Evolutionary conservation across 1,140 invertebrate species (phyloP).

Genomic region (Tribolium madens): DNA sequence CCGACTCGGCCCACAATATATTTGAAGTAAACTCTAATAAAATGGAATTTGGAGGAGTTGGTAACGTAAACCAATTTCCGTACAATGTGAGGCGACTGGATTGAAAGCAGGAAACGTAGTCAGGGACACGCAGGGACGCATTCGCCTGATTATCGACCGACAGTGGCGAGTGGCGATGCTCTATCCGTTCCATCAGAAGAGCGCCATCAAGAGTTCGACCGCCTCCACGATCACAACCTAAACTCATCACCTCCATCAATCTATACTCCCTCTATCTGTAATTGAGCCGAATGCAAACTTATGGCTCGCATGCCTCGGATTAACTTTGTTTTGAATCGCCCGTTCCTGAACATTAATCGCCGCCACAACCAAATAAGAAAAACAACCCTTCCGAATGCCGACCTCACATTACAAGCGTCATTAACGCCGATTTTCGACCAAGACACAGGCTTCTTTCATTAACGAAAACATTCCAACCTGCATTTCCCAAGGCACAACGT

Average conservation of each 20-base stretch:
- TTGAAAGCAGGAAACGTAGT: conserved; percentile 50
- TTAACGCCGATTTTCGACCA: conserved; percentile 20
- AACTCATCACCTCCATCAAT: conserved; percentile 35
- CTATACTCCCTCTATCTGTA: conserved; percentile 24
- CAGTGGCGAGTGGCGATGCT: conserved; percentile 40
- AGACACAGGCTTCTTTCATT: conserved; percentile 20
- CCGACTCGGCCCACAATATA: conserved; percentile 26
- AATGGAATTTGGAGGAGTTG: conserved; percentile 49
- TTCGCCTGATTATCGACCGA: conserved; percentile 45
- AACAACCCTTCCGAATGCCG: conserved; percentile 8
- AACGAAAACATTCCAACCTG: background rate
- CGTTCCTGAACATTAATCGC: background rate
- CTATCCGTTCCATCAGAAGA: conserved; percentile 43
- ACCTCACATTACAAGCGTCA: background rate
- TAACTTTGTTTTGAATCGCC: conserved; percentile 21
- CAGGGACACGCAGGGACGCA: conserved; percentile 45
- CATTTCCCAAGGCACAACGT: too few relatives aligned
- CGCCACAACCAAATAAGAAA: conserved; percentile 19
- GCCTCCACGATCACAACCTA: conserved; percentile 21
- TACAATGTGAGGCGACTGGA: conserved; percentile 46
- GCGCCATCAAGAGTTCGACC: conserved; percentile 40
- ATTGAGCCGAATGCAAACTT: conserved; percentile 32
- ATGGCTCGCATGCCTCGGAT: conserved; percentile 7
- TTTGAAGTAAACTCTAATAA: conserved; percentile 51
- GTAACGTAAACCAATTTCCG: conserved; percentile 54